Conservation (phyloP, 1,140 invertebrate genomes). For the Zaprionus nigranus region DNA sequence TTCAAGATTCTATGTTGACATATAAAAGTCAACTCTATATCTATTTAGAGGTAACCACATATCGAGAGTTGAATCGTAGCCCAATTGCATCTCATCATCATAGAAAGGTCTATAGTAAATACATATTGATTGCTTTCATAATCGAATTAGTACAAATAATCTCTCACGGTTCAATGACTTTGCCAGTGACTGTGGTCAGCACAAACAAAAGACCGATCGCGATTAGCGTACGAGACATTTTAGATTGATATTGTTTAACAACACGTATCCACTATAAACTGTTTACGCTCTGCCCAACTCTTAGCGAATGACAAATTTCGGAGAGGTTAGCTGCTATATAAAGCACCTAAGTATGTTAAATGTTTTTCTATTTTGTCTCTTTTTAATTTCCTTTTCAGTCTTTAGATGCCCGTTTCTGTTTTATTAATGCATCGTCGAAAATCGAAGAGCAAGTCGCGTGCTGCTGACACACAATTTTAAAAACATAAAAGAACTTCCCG, state of each 20-base stretch:
- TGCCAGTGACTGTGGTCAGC: not conserved
- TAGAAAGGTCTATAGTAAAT: not conserved
- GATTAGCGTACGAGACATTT: conserved; percentile 20
- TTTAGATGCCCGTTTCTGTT: not conserved
- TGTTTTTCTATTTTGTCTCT: not conserved
- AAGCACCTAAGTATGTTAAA: not conserved
- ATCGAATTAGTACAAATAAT: not conserved
- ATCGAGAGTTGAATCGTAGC: conserved; percentile 66
- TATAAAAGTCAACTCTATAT: too few species aligned
- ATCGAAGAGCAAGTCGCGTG: not conserved
- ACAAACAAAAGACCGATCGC: conserved; percentile 24
- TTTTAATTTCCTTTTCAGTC: not conserved
- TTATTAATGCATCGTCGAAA: not conserved
- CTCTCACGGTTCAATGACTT: conserved; percentile 14
- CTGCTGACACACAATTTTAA: too few species aligned
- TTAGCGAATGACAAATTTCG: not conserved
- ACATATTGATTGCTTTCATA: not conserved
- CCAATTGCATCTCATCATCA: conserved; percentile 10
- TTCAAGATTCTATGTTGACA: too few species aligned
- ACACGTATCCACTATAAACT: not conserved
- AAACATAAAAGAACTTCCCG: not conserved
- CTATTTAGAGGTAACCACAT: conserved; percentile 38
- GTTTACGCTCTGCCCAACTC: not conserved
- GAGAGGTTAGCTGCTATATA: not conserved
- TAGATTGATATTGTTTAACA: conserved; percentile 5